phyloP scores from a whole-genome alignment of 2,797 vertebrate species.

The Phylloscopus collybita region DNA sequence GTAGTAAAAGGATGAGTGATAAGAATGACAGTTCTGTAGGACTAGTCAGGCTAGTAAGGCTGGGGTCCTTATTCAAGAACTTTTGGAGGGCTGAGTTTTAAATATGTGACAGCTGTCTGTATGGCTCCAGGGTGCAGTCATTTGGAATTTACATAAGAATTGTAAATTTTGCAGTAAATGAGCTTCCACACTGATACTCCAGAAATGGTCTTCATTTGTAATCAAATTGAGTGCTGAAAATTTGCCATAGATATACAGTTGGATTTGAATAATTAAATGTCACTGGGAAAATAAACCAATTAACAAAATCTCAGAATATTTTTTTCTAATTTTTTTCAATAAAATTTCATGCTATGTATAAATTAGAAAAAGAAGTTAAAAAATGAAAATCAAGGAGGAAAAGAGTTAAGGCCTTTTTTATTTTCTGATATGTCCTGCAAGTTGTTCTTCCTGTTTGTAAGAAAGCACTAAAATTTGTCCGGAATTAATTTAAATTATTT shows the following conservation, averaged over 20 bases:
- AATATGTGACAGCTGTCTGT: background rate
- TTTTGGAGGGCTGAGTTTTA: background rate
- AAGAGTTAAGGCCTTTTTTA: background rate
- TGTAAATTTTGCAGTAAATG: background rate
- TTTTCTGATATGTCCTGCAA: background rate
- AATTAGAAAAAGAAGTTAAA: background rate
- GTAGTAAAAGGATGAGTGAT: background rate
- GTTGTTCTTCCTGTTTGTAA: background rate
- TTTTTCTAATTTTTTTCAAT: background rate
- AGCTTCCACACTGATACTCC: background rate
- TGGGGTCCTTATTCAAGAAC: background rate
- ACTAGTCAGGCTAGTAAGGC: background rate
- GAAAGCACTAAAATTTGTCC: background rate
- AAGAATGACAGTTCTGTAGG: background rate
- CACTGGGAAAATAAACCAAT: background rate
- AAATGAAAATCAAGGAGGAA: background rate
- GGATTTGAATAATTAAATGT: background rate
- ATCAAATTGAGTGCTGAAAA: background rate
- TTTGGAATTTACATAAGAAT: background rate
- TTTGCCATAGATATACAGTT: background rate
- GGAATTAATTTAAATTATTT: background rate
- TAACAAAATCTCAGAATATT: background rate
- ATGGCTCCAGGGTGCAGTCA: background rate
- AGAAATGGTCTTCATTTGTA: background rate
- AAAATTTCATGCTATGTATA: background rate